These are phyloP conservation scores for Dolomedes plantarius DNA, from an alignment of 2,888 invertebrate species.

Conservation along the genomic window DNA sequence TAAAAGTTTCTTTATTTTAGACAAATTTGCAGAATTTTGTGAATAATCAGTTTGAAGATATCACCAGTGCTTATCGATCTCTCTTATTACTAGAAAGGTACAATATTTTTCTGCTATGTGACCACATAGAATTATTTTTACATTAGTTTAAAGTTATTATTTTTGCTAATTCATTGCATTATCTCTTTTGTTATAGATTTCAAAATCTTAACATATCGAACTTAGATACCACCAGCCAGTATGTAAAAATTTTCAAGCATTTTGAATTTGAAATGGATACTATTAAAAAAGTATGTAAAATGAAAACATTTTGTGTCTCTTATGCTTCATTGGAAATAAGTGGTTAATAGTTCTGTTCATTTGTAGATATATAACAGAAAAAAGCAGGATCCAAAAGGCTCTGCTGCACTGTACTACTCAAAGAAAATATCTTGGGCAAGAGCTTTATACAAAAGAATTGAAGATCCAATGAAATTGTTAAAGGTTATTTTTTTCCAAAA, in stretches of 20 bases:
- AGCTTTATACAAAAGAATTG: conserved; percentile 85
- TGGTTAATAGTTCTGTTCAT: not conserved
- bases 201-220: conserved; percentile 36
- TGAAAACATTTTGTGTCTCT: no score
- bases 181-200: conserved; percentile 32
- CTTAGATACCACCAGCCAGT: conserved; percentile 43
- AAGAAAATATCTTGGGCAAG: conserved; percentile 90
- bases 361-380: conserved; percentile 86
- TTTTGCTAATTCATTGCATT: no score
- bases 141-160: no score
- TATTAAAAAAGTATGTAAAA: conserved; percentile 37
- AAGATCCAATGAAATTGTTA: conserved; percentile 84
- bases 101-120: not conserved
- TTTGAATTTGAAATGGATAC: conserved; percentile 58
- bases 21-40: conserved; percentile 84
- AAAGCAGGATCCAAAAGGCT: conserved; percentile 84
- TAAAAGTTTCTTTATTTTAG: conserved; percentile 42
- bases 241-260: conserved; percentile 36
- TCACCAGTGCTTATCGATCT: conserved; percentile 24
- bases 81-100: conserved; percentile 41
- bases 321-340: not conserved
- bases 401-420: conserved; percentile 87
- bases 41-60: conserved; percentile 78
- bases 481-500: conserved; percentile 73
- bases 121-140: not conserved